Conservation (phyloP, 92 coral and sea anemone genomes). For the Palythoa grandiflora region DNA sequence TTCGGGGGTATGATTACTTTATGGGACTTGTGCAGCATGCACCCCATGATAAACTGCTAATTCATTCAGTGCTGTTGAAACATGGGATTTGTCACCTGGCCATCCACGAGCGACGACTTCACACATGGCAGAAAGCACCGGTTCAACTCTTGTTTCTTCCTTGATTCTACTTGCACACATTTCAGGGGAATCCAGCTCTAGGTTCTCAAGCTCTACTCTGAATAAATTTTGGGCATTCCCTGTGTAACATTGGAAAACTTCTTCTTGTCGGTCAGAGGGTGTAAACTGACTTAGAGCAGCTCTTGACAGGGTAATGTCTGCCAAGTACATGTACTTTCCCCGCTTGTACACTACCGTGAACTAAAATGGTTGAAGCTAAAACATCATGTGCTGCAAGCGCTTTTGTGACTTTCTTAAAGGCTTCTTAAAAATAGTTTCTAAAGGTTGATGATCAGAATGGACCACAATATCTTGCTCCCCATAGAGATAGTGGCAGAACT, state of each 20-base stretch:
- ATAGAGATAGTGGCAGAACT: slow-evolving; percentile 37
- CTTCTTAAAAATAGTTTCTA: slow-evolving; percentile 35
- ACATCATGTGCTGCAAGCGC: slow-evolving; percentile 42
- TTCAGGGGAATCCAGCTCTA: slow-evolving; percentile 13
- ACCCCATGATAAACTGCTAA: slow-evolving; percentile 21
- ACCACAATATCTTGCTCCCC: slow-evolving; percentile 47
- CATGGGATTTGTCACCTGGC: background rate
- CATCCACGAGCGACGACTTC: background rate
- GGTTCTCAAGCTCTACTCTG: slow-evolving; percentile 34
- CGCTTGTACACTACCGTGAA: slow-evolving; percentile 42
- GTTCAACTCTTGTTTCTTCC: no score
- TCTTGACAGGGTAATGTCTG: slow-evolving; percentile 4
- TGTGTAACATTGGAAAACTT: slow-evolving; percentile 35
- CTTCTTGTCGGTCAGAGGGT: slow-evolving; percentile 21
- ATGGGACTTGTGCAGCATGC: slow-evolving; percentile 24
- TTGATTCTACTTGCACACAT: no score
- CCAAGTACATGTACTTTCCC: slow-evolving; percentile 15
- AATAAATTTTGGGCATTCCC: slow-evolving; percentile 1
- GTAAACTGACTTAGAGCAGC: slow-evolving; percentile 18
- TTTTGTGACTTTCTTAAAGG: slow-evolving; percentile 21
- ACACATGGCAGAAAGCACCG: no score
- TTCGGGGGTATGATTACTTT: slow-evolving; percentile 1
- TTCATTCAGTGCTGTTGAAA: slow-evolving; percentile 21
- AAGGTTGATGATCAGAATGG: slow-evolving; percentile 34
- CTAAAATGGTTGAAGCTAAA: slow-evolving; percentile 40